These are phyloP conservation scores for Lobophora halterata DNA, from an alignment of 2,888 invertebrate genomes.

Conservation along the genomic window DNA sequence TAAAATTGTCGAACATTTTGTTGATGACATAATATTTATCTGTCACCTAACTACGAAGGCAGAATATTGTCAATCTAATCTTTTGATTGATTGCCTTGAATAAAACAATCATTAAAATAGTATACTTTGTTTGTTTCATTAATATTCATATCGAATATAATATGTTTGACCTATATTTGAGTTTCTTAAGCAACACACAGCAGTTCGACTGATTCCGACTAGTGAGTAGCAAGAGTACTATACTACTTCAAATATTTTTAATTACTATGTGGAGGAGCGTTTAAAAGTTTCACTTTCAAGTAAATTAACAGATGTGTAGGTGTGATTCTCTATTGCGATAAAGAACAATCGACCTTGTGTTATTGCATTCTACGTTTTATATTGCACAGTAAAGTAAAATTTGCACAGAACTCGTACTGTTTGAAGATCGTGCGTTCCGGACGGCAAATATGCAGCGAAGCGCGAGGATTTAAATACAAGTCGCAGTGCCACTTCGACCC, in stretches of 20 bases:
- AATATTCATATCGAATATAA: constrained; percentile 34
- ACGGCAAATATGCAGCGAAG: constrained; percentile 14
- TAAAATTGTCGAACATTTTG: not conserved
- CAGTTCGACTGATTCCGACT: no score
- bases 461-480: constrained; percentile 25
- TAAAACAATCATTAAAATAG: constrained; percentile 25
- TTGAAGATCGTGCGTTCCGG: constrained; percentile 2
- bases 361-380: constrained; percentile 6
- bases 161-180: constrained; percentile 40
- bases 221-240: no score
- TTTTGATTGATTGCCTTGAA: constrained; percentile 29
- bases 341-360: constrained; percentile 16
- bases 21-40: constrained; percentile 33
- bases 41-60: no score
- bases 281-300: constrained; percentile 24
- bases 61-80: constrained; percentile 24
- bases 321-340: constrained; percentile 14
- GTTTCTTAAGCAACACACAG: constrained; percentile 36
- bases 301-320: constrained; percentile 15
- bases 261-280: constrained; percentile 13
- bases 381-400: constrained; percentile 2
- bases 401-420: not conserved
- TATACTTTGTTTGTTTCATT: constrained; percentile 29
- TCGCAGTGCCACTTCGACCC: constrained; percentile 42
- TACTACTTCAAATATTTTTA: constrained; percentile 27